phyloP scores from a whole-genome alignment of 1,140 invertebrate genomes.

The Brachionus plicatilis region DNA sequence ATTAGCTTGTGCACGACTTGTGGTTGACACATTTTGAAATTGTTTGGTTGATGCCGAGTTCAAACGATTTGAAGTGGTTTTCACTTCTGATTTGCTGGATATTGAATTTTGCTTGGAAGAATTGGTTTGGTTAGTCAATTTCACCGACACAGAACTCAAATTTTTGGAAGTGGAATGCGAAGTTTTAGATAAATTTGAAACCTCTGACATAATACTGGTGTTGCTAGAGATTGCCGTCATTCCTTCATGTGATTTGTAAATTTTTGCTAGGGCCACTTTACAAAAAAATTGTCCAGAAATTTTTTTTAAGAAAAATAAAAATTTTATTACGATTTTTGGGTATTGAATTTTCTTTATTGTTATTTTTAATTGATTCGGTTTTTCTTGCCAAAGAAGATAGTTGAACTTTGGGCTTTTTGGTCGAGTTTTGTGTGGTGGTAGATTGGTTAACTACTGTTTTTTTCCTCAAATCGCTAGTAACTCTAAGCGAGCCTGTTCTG shows the following conservation, averaged over 20 bases:
- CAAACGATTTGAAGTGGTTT: background rate
- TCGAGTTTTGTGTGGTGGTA: background rate
- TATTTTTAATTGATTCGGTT: background rate
- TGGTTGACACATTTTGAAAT: background rate
- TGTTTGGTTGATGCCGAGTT: background rate
- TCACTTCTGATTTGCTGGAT: background rate
- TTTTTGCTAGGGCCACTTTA: conserved; percentile 1
- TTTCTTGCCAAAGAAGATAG: background rate
- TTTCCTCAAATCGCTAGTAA: background rate
- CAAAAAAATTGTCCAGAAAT: background rate
- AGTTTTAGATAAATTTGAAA: conserved; percentile 10
- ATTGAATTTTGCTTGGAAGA: background rate
- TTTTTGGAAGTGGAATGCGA: background rate
- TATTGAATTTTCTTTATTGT: conserved; percentile 28
- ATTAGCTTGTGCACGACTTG: background rate
- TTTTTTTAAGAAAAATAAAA: background rate
- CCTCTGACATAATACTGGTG: conserved; percentile 27
- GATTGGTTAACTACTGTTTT: background rate
- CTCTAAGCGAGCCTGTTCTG: background rate
- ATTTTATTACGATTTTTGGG: background rate
- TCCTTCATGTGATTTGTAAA: conserved; percentile 8
- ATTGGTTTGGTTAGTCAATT: conserved; percentile 5
- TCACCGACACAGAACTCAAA: background rate
- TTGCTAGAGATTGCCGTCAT: conserved; percentile 19
- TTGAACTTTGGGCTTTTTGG: background rate